A percentile compares a stretch with the other conserved stretches of the same genome.
Conservation (phyloP, 2,797 vertebrate genomes). For the Poeciliopsis infans region DNA sequence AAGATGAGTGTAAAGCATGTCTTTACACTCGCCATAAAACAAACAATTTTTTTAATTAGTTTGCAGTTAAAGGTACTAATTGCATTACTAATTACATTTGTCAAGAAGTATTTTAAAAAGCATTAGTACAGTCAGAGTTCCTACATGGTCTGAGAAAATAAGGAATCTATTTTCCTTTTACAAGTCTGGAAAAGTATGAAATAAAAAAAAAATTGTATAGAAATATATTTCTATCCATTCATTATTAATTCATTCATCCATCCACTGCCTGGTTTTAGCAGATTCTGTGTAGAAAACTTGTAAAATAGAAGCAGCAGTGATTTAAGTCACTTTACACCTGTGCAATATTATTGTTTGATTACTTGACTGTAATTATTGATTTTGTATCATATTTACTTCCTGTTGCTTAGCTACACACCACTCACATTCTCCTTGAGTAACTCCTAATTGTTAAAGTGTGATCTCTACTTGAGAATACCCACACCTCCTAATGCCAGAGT, state of each 20-base stretch:
- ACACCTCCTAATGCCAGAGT: no score
- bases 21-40: no score
- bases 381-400: no score
- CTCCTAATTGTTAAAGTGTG: no score
- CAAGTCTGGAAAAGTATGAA: not conserved
- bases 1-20: not conserved
- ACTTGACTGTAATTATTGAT: no score
- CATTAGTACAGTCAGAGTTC: not conserved
- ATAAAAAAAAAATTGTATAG: not conserved
- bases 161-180: not conserved
- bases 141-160: not conserved
- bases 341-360: no score
- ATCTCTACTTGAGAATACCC: no score
- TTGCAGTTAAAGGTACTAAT: not conserved
- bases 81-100: no score
- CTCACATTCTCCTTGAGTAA: no score
- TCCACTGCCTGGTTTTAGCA: not conserved
- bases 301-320: not conserved
- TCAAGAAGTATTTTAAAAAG: not conserved
- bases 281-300: not conserved
- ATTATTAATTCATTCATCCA: not conserved
- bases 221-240: not conserved
- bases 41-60: not conserved
- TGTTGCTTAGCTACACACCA: no score
- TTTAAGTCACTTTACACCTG: no score